Evolutionary conservation across 1,140 invertebrate genomes (phyloP), one percentile per base, ranked within the genome.

Genomic region (Procambarus virginalis): DNA sequence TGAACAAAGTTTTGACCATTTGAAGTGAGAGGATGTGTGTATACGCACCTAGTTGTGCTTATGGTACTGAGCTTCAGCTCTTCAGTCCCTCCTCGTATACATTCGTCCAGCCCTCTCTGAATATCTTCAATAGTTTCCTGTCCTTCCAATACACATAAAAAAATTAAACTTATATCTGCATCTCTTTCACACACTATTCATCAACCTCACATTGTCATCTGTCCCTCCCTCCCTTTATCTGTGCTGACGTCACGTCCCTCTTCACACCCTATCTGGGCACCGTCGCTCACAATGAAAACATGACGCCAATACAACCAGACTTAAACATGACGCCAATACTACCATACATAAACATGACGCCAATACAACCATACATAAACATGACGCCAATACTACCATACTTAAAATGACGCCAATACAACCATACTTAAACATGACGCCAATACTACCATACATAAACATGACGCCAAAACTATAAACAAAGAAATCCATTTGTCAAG

Each of bases 21-120:
- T 68, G 1, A 4, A 17, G 68, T 83, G 48, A 46, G 46, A 78
- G 55, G 55, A 20, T 85, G n/a, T 76, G 84, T 85, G n/a, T 85
- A 48, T 86, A 45, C 76, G 22, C 51, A 46, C 6, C 12, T 58
- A 77, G 58, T 68, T 86, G 34, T 79, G 58, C 79, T 14, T 86
- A 34, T 86, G 51, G 58, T 79, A n/a, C 64, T 4, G 12, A 10
- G 3, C 17, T 20, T 68, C 64, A 4, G 10, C 20, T 17, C 3
- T 20, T 68, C 64, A 17, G 12, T 68, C 64, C 17, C 64, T 68
- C 75, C 5, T 34, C 0, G 34, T 34, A 34, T 34, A 34, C 22
- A n/a, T 77, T 34, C 22, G 6, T 77, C 75, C 22, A 3, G 6
- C 75, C 22, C 3, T 77, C 75, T 45, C 22, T 49, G 6, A 12